phyloP scores from a whole-genome alignment of 2,113 vertebrate species.

The Callorhinus ursinus region DNA sequence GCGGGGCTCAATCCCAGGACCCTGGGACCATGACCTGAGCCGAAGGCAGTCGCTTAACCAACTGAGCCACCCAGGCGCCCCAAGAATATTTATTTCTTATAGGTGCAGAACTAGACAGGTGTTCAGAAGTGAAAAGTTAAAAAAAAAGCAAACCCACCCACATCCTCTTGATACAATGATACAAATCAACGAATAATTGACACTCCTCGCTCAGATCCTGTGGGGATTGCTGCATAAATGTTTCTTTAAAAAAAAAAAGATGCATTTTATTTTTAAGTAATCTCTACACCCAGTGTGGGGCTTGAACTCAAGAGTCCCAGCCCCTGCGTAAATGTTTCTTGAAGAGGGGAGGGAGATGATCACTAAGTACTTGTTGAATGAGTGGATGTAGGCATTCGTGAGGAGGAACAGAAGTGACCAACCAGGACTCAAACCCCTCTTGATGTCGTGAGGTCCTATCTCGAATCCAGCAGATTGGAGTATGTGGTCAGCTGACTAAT shows the following conservation, averaged over 20 bases:
- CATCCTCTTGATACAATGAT: neutral
- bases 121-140: neutral
- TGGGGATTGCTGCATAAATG: neutral
- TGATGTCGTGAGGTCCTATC: neutral
- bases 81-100: neutral
- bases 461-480: neutral
- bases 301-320: neutral
- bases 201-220: neutral
- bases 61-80: too few species aligned
- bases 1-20: too few species aligned
- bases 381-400: too few species aligned
- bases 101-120: neutral
- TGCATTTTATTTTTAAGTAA: neutral
- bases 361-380: too few species aligned
- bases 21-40: too few species aligned
- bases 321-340: neutral
- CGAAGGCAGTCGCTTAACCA: too few species aligned
- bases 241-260: too few species aligned
- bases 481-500: neutral
- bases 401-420: too few species aligned
- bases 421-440: neutral
- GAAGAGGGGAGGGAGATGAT: fast-evolving
- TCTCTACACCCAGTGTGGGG: neutral
- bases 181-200: neutral
- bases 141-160: neutral